Percentiles rank a stretch among this genome's conserved stretches.
phyloP scores from a whole-genome alignment of 2,888 invertebrate genomes.

The Halictus ligatus region DNA sequence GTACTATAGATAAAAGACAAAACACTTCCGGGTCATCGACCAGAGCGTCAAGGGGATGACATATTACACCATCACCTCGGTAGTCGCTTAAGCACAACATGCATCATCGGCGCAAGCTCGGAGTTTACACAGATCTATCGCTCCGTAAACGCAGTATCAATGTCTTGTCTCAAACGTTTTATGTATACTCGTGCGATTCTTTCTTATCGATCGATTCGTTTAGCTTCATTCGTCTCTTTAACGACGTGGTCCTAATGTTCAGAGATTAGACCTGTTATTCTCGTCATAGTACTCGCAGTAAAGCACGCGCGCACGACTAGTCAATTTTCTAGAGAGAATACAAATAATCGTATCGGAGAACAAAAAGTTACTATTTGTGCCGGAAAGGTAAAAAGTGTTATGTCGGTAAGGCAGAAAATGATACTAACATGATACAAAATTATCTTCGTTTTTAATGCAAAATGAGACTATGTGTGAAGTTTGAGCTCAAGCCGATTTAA shows the following conservation, averaged over 20 bases:
- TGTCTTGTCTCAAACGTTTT: slow-evolving; percentile 15
- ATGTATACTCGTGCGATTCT: not conserved
- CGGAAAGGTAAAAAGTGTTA: no score
- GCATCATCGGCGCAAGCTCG: slow-evolving; percentile 85
- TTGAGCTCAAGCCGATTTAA: no score
- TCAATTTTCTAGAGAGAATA: not conserved
- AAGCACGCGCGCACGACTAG: slow-evolving; percentile 21
- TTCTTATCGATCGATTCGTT: slow-evolving; percentile 15
- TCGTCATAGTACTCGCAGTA: slow-evolving; percentile 51
- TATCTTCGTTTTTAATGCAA: no score
- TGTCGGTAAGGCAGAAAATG: no score
- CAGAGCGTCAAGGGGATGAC: slow-evolving; percentile 80
- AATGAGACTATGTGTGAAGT: no score
- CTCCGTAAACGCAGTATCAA: slow-evolving; percentile 67
- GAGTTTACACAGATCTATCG: slow-evolving; percentile 73
- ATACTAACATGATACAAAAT: no score
- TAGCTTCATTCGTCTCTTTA: slow-evolving; percentile 11
- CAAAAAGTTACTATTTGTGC: no score
- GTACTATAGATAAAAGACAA: slow-evolving; percentile 66
- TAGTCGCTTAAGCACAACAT: slow-evolving; percentile 84
- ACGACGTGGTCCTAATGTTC: slow-evolving; percentile 49
- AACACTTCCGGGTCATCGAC: slow-evolving; percentile 71
- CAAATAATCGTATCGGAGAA: not conserved
- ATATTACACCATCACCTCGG: slow-evolving; percentile 82
- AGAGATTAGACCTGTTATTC: slow-evolving; percentile 63